These are phyloP conservation scores for Phallusia fumigata DNA, from an alignment of 23 tunicate genomes.

Conservation along the genomic window DNA sequence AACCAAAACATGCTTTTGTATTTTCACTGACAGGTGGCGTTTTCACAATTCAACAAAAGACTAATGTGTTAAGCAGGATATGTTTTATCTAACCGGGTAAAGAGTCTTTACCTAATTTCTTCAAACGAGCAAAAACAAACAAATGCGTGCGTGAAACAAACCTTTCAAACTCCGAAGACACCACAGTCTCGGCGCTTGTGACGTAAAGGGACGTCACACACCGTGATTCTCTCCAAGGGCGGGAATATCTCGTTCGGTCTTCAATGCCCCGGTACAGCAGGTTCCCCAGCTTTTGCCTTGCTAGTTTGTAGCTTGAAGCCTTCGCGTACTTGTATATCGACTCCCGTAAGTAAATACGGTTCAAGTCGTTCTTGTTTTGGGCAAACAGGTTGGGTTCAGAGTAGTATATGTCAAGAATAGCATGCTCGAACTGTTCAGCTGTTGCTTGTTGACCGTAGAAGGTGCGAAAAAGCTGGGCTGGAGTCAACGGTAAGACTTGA, in stretches of 20 bases:
- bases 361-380: not conserved
- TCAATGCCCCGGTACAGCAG: conserved; percentile 34
- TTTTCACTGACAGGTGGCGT: too few relatives aligned
- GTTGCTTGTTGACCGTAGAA: conserved; percentile 49
- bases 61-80: too few relatives aligned
- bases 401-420: conserved; percentile 29
- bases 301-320: conserved; percentile 30
- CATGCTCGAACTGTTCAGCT: conserved; percentile 19
- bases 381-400: conserved; percentile 42
- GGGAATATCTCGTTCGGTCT: conserved; percentile 13
- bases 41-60: too few relatives aligned
- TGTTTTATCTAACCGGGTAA: too few relatives aligned
- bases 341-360: conserved; percentile 32
- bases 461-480: conserved; percentile 20
- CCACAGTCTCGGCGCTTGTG: not conserved
- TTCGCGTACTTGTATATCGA: conserved; percentile 31
- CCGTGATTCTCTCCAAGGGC: conserved; percentile 20
- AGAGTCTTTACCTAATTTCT: too few relatives aligned
- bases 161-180: conserved; percentile 44
- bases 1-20: too few relatives aligned
- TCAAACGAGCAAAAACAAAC: too few relatives aligned
- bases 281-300: conserved; percentile 46
- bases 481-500: conserved; percentile 28
- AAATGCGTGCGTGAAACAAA: not conserved
- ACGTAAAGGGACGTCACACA: conserved; percentile 20